A percentile compares a stretch with the other conserved stretches of the same genome.
Evolutionary conservation across 2,113 vertebrate species (phyloP).

Genomic region (Athene noctua): DNA sequence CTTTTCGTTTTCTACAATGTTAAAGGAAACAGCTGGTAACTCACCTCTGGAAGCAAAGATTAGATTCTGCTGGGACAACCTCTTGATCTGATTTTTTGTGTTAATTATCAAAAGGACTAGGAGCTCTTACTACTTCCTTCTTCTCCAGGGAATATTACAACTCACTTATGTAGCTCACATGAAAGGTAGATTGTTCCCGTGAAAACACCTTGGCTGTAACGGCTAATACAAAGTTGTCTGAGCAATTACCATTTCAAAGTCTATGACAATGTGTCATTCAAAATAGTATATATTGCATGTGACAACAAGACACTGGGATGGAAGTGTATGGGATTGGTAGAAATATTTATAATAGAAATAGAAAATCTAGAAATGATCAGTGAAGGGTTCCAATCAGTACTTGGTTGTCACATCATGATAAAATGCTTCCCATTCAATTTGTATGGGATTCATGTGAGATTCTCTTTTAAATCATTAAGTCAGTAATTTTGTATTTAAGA

Average conservation of each 20-base stretch:
- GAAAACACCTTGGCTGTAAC: not conserved
- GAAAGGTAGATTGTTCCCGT: not conserved
- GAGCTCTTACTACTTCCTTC: not conserved
- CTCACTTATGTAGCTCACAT: not conserved
- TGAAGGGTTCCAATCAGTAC: not conserved
- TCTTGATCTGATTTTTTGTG: not conserved
- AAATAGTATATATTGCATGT: not conserved
- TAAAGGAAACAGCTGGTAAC: not conserved
- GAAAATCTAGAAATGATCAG: not conserved
- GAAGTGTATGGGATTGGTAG: not conserved
- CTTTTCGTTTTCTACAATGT: not conserved
- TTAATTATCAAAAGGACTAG: not conserved
- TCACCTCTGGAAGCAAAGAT: not conserved
- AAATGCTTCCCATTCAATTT: not conserved
- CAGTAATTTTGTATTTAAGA: not conserved
- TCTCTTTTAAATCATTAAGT: not conserved
- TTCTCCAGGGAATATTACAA: not conserved
- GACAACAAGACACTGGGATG: not conserved
- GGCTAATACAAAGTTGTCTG: not conserved
- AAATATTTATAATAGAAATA: not conserved
- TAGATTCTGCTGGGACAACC: not conserved
- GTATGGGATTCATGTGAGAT: rapidly evolving
- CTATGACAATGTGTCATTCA: not conserved
- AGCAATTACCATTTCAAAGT: not conserved
- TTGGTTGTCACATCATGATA: not conserved